These are phyloP conservation scores for Apamea crenata DNA, from an alignment of 2,888 invertebrate genomes.

Conservation along the genomic window DNA sequence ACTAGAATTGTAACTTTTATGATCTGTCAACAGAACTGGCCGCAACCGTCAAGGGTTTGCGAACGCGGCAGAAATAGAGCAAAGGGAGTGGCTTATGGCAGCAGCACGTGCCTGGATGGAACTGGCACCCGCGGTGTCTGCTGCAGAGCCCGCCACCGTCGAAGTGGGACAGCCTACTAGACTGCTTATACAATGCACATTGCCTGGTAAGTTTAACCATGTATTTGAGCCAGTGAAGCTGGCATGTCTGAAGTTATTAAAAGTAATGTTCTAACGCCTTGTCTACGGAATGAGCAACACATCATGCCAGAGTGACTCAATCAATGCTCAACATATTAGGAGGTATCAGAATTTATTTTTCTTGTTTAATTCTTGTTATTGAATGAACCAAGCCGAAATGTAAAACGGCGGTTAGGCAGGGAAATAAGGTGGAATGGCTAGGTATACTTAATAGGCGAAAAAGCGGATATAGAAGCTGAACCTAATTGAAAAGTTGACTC, in stretches of 20 bases:
- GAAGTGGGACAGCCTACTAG: slow-evolving; percentile 94
- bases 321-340: neutral
- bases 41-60: slow-evolving; percentile 90
- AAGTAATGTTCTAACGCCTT: slow-evolving; percentile 21
- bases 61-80: slow-evolving; percentile 82
- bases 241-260: neutral
- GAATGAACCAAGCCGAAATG: neutral
- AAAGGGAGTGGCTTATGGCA: slow-evolving; percentile 86
- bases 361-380: neutral
- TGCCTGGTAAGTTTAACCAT: slow-evolving; percentile 88
- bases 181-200: slow-evolving; percentile 91
- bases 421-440: neutral
- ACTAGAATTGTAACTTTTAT: neutral
- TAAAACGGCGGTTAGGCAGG: neutral
- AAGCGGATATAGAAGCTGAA: too few species aligned
- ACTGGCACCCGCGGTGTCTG: slow-evolving; percentile 86
- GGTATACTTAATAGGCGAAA: neutral
- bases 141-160: slow-evolving; percentile 89
- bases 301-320: neutral
- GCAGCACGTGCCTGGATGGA: slow-evolving; percentile 94
- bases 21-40: slow-evolving; percentile 86
- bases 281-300: slow-evolving; percentile 10
- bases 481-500: neutral
- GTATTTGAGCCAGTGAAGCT: neutral
- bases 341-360: neutral